Evolutionary conservation across 2,888 invertebrate species (phyloP).

Genomic region (Andrena hattorfiana): DNA sequence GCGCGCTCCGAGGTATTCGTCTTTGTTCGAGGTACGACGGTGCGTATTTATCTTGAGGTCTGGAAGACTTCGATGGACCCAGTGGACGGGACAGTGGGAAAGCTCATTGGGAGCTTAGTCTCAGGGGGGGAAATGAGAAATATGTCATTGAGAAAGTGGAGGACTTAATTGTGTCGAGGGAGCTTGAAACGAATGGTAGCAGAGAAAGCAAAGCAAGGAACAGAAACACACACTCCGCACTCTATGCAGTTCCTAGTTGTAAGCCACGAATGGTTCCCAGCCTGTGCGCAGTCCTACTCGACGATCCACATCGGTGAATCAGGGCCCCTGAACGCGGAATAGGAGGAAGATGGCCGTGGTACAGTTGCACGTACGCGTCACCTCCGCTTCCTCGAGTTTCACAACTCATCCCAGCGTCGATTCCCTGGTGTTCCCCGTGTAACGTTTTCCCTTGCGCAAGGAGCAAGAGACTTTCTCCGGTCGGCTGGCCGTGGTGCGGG

Average conservation of each 20-base stretch:
- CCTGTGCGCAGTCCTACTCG: neutral
- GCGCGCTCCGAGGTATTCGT: constrained; percentile 33
- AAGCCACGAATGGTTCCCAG: no score
- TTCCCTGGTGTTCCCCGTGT: constrained; percentile 37
- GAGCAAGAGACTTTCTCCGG: constrained; percentile 48
- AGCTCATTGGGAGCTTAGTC: constrained; percentile 17
- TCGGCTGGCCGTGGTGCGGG: constrained; percentile 8
- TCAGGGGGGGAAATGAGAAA: constrained; percentile 21
- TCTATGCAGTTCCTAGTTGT: neutral
- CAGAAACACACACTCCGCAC: neutral
- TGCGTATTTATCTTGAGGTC: constrained; percentile 49
- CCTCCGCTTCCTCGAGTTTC: constrained; percentile 22
- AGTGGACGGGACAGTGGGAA: constrained; percentile 23
- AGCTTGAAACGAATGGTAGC: neutral
- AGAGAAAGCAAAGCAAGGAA: neutral
- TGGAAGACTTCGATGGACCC: constrained; percentile 6
- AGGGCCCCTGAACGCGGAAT: neutral
- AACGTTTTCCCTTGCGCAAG: constrained; percentile 55
- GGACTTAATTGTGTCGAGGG: constrained; percentile 24
- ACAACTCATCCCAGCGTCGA: constrained; percentile 14
- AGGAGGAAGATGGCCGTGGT: neutral
- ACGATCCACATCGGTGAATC: constrained; percentile 20
- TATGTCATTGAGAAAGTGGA: neutral
- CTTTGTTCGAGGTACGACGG: constrained; percentile 62
- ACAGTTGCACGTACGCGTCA: constrained; percentile 33